A percentile compares a stretch with the other conserved stretches of the same genome.
These are phyloP conservation scores for Pseudomyrmex cubaensis DNA, from an alignment of 1,140 invertebrate genomes.

Conservation along the genomic window DNA sequence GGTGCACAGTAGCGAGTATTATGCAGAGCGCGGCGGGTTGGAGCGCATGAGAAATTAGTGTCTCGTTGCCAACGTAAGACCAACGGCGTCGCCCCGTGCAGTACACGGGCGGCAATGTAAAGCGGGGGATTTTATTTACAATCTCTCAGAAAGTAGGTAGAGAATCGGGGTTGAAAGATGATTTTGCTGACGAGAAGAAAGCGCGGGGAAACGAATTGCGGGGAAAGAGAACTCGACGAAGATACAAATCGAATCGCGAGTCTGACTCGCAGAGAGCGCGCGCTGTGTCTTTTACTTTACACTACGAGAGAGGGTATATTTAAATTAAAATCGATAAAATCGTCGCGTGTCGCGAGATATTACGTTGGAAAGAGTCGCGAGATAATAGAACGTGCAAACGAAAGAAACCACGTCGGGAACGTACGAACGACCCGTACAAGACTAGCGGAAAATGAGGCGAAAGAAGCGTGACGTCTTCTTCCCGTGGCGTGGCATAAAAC, in stretches of 20 bases:
- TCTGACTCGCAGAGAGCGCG: too few species aligned
- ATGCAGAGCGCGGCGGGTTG: slow-evolving; percentile 49
- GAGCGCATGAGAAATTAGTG: slow-evolving; percentile 65
- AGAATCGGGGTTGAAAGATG: slow-evolving; percentile 27
- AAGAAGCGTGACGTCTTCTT: slow-evolving; percentile 39
- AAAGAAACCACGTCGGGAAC: not conserved
- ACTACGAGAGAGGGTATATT: not conserved
- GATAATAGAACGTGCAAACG: not conserved
- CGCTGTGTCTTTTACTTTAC: not conserved
- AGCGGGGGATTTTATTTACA: slow-evolving; percentile 51
- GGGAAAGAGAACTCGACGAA: slow-evolving; percentile 5
- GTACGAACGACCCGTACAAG: not conserved
- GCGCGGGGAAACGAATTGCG: not conserved
- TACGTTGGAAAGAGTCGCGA: not conserved
- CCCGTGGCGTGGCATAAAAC: slow-evolving; percentile 36
- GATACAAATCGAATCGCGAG: not conserved
- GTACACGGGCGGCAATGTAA: slow-evolving; percentile 38
- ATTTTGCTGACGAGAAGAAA: slow-evolving; percentile 15
- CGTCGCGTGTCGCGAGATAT: not conserved
- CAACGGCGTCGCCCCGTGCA: slow-evolving; percentile 54
- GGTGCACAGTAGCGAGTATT: slow-evolving; percentile 46
- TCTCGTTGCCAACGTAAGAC: slow-evolving; percentile 57
- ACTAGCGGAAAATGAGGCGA: slow-evolving; percentile 50
- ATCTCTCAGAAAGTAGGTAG: slow-evolving; percentile 42
- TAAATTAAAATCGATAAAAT: slow-evolving; percentile 3